Percentiles rank a stretch among this genome's conserved stretches.
Conservation (phyloP, 2,113 vertebrate genomes). For the Psittacula cyanocephala region DNA sequence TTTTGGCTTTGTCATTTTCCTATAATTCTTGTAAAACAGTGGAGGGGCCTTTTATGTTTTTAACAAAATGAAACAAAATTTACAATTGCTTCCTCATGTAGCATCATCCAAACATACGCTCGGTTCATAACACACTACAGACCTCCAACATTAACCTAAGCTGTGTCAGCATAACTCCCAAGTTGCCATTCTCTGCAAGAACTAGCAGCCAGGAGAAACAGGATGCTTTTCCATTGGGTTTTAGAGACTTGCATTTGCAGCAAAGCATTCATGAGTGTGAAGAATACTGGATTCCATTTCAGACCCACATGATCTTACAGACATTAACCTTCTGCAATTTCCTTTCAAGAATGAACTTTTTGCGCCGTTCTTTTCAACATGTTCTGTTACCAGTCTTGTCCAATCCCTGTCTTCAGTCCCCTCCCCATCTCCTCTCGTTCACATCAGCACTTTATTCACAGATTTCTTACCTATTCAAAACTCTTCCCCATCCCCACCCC, state of each 20-base stretch:
- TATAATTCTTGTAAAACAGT: not conserved
- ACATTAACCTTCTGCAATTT: not conserved
- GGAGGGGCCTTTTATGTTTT: not conserved
- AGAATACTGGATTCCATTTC: not conserved
- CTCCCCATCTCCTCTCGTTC: not conserved
- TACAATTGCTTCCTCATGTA: not conserved
- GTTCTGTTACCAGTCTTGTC: not conserved
- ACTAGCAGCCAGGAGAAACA: not conserved
- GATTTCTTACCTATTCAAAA: not conserved
- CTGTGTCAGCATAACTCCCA: fast-evolving
- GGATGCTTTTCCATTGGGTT: not conserved
- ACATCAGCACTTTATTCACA: not conserved
- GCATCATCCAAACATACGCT: not conserved
- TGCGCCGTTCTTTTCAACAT: not conserved
- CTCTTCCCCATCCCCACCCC: fast-evolving
- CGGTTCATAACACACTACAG: not conserved
- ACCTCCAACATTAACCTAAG: not conserved
- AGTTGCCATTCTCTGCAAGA: not conserved
- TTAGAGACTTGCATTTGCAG: not conserved
- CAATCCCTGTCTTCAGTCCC: not conserved
- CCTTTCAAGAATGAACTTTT: not conserved
- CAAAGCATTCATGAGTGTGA: not conserved
- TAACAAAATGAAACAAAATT: not conserved
- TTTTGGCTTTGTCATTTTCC: not conserved
- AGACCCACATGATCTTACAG: not conserved